Percentiles rank a stretch among this genome's conserved stretches.
Evolutionary conservation across 2,888 invertebrate species (phyloP).

Genomic region (Amiota mariae): DNA sequence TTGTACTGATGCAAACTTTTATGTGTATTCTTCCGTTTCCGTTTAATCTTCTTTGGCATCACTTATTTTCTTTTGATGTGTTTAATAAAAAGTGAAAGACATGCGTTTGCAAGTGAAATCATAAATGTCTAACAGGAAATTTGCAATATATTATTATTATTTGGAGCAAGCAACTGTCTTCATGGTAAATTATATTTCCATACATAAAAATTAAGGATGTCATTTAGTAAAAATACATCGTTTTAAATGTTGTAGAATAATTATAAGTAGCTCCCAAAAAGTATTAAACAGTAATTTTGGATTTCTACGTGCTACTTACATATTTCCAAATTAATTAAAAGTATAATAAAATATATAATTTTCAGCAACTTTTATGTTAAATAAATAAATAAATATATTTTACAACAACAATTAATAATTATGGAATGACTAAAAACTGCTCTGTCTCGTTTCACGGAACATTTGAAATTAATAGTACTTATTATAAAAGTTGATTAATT

Average conservation of each 20-base stretch:
- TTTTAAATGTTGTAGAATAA: too few relatives aligned
- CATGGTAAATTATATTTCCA: too few relatives aligned
- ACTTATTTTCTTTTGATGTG: neutral
- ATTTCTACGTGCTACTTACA: too few relatives aligned
- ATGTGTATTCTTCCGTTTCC: neutral
- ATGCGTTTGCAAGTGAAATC: neutral
- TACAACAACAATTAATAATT: constrained; percentile 53
- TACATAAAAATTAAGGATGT: too few relatives aligned
- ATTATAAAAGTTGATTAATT: constrained; percentile 4
- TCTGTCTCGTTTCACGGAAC: constrained; percentile 34
- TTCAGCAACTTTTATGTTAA: neutral
- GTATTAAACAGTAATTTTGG: too few relatives aligned
- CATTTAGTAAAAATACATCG: too few relatives aligned
- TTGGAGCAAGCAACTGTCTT: too few relatives aligned
- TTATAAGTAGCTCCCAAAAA: too few relatives aligned
- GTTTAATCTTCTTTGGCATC: neutral
- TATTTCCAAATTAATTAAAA: too few relatives aligned
- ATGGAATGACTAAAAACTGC: constrained; percentile 47
- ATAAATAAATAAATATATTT: constrained; percentile 40
- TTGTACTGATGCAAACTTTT: constrained; percentile 11
- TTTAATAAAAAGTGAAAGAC: constrained; percentile 12
- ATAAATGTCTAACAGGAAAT: too few relatives aligned
- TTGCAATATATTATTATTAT: too few relatives aligned
- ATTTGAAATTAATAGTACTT: constrained; percentile 18
- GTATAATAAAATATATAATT: too few relatives aligned